Conservation (phyloP, 2,888 invertebrate genomes). For the Lobophora halterata region DNA sequence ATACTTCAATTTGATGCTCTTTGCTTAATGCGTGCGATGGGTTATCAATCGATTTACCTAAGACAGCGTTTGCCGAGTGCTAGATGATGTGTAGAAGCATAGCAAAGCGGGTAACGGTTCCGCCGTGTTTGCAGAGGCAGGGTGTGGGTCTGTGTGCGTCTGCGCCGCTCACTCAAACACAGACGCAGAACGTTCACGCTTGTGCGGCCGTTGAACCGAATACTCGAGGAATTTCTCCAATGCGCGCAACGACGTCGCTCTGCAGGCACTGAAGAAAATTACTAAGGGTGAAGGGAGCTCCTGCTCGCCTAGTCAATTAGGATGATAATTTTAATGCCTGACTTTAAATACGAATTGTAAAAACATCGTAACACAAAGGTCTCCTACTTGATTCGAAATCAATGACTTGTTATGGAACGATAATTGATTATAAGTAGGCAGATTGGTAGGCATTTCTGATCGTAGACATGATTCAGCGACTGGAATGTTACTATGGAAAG, state of each 20-base stretch:
- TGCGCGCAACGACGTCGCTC: slow-evolving; percentile 51
- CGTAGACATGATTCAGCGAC: slow-evolving; percentile 3
- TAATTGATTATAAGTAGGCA: neutral
- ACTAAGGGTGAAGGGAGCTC: slow-evolving; percentile 45
- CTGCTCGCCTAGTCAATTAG: neutral
- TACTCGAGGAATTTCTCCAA: slow-evolving; percentile 78
- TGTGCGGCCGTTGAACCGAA: slow-evolving; percentile 78
- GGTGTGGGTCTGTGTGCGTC: slow-evolving; percentile 62
- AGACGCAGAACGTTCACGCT: slow-evolving; percentile 58
- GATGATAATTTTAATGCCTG: neutral
- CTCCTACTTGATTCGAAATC: no score
- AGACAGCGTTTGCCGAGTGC: slow-evolving; percentile 39
- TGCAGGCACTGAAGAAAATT: slow-evolving; percentile 67
- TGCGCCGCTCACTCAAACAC: slow-evolving; percentile 57
- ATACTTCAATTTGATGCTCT: no score
- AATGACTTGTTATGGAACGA: slow-evolving; percentile 1
- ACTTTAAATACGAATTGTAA: no score
- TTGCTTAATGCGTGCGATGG: slow-evolving; percentile 15
- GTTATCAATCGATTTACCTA: slow-evolving; percentile 21
- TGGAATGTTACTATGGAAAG: slow-evolving; percentile 11
- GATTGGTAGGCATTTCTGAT: slow-evolving; percentile 1
- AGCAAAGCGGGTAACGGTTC: slow-evolving; percentile 68
- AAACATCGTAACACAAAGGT: no score
- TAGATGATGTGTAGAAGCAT: slow-evolving; percentile 59
- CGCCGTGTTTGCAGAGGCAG: slow-evolving; percentile 71